Evolutionary conservation across 2,888 invertebrate genomes (phyloP).

Genomic region (Diogma glabrata): DNA sequence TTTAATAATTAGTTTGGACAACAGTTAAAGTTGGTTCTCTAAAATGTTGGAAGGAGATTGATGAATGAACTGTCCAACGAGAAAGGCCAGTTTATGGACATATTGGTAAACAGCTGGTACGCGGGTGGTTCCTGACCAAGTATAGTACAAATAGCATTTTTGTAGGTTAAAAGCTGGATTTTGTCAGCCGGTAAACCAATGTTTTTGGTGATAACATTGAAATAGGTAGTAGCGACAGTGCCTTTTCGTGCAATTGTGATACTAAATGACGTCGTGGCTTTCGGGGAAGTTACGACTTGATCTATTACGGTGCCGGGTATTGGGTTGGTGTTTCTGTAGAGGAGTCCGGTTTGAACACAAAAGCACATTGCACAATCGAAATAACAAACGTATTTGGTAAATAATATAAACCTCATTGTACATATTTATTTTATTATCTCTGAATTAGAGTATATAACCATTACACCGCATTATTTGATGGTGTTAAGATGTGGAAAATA

Average conservation of each 20-base stretch:
- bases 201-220: conserved; percentile 71
- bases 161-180: conserved; percentile 75
- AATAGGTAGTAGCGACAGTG: conserved; percentile 82
- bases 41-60: conserved; percentile 47
- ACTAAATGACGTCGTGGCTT: conserved; percentile 82
- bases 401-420: too few relatives aligned
- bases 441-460: too few relatives aligned
- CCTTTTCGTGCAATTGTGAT: conserved; percentile 78
- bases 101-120: conserved; percentile 93
- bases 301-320: conserved; percentile 81
- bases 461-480: too few relatives aligned
- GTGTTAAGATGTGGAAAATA: too few relatives aligned
- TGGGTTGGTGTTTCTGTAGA: conserved; percentile 51
- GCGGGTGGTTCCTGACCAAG: conserved; percentile 72
- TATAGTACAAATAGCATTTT: conserved; percentile 85
- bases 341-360: conserved; percentile 74
- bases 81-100: conserved; percentile 85
- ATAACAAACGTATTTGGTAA: too few relatives aligned
- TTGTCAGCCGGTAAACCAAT: conserved; percentile 56
- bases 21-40: conserved; percentile 54
- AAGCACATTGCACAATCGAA: too few relatives aligned
- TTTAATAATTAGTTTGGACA: too few relatives aligned
- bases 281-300: conserved; percentile 68
- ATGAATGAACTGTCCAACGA: conserved; percentile 73
- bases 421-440: too few relatives aligned